phyloP scores from a whole-genome alignment of 2,113 vertebrate genomes.

The Saccopteryx bilineata region DNA sequence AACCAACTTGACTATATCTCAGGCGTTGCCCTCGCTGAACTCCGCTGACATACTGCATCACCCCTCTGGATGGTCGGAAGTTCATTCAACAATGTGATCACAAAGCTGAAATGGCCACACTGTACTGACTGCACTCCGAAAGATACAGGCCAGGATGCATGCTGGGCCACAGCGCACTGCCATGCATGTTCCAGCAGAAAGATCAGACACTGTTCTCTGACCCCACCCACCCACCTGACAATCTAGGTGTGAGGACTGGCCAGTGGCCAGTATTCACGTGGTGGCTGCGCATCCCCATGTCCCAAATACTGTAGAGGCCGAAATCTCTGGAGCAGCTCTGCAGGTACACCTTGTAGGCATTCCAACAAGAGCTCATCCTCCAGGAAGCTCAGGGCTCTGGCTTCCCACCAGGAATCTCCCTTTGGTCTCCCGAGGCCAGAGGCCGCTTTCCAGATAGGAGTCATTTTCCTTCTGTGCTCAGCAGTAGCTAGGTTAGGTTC shows the following conservation, averaged over 20 bases:
- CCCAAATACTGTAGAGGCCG: background rate
- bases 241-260: background rate
- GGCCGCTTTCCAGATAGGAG: accelerated
- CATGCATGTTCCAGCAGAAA: background rate
- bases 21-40: no score
- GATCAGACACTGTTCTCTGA: background rate
- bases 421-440: background rate
- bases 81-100: background rate
- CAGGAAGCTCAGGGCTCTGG: background rate
- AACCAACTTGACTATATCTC: background rate
- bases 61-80: background rate
- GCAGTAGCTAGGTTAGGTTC: background rate
- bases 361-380: background rate
- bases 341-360: background rate
- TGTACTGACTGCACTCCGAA: background rate
- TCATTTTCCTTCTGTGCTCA: background rate
- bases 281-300: background rate
- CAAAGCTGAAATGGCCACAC: background rate
- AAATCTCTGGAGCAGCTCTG: background rate
- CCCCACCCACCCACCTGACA: background rate
- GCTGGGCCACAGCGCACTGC: background rate
- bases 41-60: background rate
- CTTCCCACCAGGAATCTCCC: background rate
- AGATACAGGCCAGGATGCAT: background rate
- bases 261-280: accelerated